Evolutionary conservation across 1,140 invertebrate genomes (phyloP), one percentile per base, ranked within the genome.

Genomic region (Polypedilum vanderplanki): DNA sequence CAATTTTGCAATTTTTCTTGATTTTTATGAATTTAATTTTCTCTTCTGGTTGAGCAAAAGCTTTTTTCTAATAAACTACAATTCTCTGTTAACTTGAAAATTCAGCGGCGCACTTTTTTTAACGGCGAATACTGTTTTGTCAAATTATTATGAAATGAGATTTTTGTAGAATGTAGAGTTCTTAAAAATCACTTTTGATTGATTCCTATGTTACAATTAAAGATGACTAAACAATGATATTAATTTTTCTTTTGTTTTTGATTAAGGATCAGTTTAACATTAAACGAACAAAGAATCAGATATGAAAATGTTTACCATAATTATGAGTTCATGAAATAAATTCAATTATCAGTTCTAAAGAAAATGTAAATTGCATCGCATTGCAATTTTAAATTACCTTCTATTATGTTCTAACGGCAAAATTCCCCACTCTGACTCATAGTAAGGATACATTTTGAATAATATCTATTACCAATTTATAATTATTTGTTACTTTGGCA

Each of bases 401-500:
- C 91, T 86, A 80, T 93, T 93, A 75, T 90, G 87, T 82, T 93
- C 91, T 65, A 90, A 89, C 76, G 91, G 91, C 78, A 93, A 83
- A 78, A 93, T 88, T 83, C 90, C 92, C 90, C 90, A 92, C 81
- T 93, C 90, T 65, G 87, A 86, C 81, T 93, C 91, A 79, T 91
- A 91, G 83, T 89, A 89, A 75, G 87, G 84, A 85, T 87, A 89
- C 88, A 90, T 90, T 22, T 73, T 79, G 7, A n/a, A 67, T 76
- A 75, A 64, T 75, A 3, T 33, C 24, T n/a, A n/a, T n/a, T n/a
- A n/a, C n/a, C n/a, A n/a, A n/a, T n/a, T n/a, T n/a, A n/a, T n/a
- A n/a, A n/a, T n/a, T n/a, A n/a, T n/a, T n/a, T n/a, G n/a, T n/a
- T n/a, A n/a, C n/a, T n/a, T n/a, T n/a, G n/a, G n/a, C n/a, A n/a